Percentiles rank a stretch among this genome's conserved stretches.
These are phyloP conservation scores for Sturmia bella DNA, from an alignment of 2,888 invertebrate genomes.

Conservation along the genomic window DNA sequence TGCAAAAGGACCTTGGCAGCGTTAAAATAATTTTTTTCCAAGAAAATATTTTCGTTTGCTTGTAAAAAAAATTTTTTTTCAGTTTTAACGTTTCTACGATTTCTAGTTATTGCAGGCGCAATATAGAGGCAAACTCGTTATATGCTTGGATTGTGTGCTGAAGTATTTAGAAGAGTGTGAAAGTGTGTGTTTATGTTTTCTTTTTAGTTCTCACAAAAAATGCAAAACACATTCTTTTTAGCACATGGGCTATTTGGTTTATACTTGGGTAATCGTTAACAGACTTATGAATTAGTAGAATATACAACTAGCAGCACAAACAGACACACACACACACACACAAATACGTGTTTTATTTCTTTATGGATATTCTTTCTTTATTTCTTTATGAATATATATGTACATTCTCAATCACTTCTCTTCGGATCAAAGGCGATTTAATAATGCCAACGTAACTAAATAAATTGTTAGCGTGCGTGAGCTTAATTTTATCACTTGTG, in stretches of 20 bases:
- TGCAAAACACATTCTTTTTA: too few species aligned
- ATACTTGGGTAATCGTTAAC: constrained; percentile 13
- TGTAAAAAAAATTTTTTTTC: not conserved
- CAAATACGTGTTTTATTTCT: too few species aligned
- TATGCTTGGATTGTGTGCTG: constrained; percentile 15
- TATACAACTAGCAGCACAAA: too few species aligned
- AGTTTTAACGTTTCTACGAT: not conserved
- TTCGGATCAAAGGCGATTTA: too few species aligned
- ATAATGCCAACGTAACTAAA: too few species aligned
- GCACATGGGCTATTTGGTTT: not conserved
- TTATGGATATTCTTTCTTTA: too few species aligned
- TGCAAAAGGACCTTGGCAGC: constrained; percentile 36
- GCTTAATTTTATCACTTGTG: too few species aligned
- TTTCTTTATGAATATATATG: too few species aligned
- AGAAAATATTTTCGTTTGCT: not conserved
- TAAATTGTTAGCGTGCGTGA: too few species aligned
- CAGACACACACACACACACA: too few species aligned
- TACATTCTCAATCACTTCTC: too few species aligned
- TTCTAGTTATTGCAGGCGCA: constrained; percentile 7
- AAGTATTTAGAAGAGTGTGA: constrained; percentile 33
- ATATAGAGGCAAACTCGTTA: constrained; percentile 13
- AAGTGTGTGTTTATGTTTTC: constrained; percentile 4
- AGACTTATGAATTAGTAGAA: not conserved
- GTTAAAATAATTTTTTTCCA: constrained; percentile 29
- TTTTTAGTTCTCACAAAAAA: not conserved